Evolutionary conservation across 2,888 invertebrate genomes (phyloP).

Genomic region (Eremobia ochroleuca): DNA sequence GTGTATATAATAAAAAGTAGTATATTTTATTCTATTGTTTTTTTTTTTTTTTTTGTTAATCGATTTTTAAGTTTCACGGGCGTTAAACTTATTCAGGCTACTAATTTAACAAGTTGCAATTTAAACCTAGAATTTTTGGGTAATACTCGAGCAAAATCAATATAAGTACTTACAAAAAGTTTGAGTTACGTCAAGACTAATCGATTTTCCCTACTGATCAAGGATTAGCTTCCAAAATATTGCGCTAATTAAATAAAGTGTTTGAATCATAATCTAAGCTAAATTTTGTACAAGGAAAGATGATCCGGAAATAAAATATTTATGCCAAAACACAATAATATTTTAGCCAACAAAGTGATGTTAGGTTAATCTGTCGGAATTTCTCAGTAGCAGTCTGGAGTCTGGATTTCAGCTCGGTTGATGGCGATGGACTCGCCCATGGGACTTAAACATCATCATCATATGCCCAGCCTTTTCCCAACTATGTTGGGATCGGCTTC

Average conservation of each 20-base stretch:
- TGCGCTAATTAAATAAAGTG: not conserved
- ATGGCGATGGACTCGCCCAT: too few relatives aligned
- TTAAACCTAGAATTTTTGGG: not conserved
- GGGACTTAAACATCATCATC: too few relatives aligned
- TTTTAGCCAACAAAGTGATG: too few relatives aligned
- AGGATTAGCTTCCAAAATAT: not conserved
- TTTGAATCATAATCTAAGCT: not conserved
- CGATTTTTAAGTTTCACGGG: not conserved
- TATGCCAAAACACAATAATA: too few relatives aligned
- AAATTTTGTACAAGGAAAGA: not conserved
- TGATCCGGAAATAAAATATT: not conserved
- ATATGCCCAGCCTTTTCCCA: too few relatives aligned
- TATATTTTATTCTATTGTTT: too few relatives aligned
- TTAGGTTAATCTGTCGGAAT: too few relatives aligned
- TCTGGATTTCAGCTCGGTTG: too few relatives aligned
- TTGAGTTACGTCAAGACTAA: not conserved
- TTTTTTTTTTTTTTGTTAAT: not conserved
- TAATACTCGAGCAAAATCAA: not conserved
- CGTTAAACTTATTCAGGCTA: not conserved
- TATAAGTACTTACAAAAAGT: not conserved
- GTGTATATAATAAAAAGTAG: too few relatives aligned
- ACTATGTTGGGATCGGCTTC: too few relatives aligned
- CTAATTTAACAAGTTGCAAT: not conserved
- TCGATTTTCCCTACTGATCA: not conserved
- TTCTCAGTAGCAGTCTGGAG: too few relatives aligned